These are phyloP conservation scores for Ammodramus savannarum DNA, from an alignment of 2,113 vertebrate species.

Conservation along the genomic window DNA sequence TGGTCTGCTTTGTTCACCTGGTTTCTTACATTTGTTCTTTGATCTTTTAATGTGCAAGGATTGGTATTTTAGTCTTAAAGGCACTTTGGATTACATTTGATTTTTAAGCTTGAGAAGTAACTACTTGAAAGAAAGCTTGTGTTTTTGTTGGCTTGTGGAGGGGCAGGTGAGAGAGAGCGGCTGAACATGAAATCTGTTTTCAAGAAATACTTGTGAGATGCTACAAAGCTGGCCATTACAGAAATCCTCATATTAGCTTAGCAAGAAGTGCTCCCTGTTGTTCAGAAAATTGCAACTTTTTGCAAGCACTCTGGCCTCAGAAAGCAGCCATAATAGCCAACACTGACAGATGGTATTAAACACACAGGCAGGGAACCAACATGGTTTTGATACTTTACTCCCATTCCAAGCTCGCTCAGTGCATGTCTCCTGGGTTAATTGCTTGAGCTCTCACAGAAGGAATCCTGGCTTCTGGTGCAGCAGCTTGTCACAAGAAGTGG, in stretches of 20 bases:
- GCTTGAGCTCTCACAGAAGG: conserved; percentile 26
- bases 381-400: not conserved
- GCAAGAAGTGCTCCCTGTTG: not conserved
- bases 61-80: not conserved
- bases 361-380: not conserved
- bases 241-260: not conserved
- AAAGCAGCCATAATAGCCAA: not conserved
- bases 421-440: conserved; percentile 32
- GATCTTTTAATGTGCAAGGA: not conserved
- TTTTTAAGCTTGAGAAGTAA: not conserved
- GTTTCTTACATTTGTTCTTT: not conserved
- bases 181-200: not conserved
- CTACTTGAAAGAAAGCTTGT: not conserved
- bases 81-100: not conserved
- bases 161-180: not conserved
- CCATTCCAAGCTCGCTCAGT: not conserved
- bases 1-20: not conserved
- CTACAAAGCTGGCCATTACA: not conserved
- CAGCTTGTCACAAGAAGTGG: conserved; percentile 28
- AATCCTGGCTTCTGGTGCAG: conserved; percentile 37
- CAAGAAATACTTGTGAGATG: not conserved
- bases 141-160: not conserved
- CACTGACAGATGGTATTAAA: conserved; percentile 25
- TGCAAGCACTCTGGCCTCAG: not conserved
- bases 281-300: not conserved